Base-by-base conservation (phyloP, 2,888 invertebrate genomes). In the Amiota minor region DNA sequence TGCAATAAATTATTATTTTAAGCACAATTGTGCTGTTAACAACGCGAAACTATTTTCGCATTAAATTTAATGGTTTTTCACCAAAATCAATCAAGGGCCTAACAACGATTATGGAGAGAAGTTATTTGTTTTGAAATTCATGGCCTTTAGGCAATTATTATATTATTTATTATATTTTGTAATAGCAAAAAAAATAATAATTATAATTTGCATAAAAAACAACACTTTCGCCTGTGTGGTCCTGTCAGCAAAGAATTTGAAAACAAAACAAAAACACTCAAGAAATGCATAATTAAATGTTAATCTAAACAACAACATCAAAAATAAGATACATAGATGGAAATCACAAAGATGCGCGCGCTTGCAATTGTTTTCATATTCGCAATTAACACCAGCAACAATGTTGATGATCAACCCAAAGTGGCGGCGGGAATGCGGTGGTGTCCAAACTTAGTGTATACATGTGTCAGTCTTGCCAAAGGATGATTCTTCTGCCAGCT, bases 381-480 rank as follows among this genome's bases (percentile, higher is more conserved):
- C 53, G 45, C 62, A 62, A 62, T 62, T 62, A 62, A 62, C 62
- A 62, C 62, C 12, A 20, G 59, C 11, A 56, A 18, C 56, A 18
- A 18, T 35, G 35, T 35, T 35, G 35, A 35, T 35, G 35, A 35
- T 35, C 35, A 35, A 6, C 6, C 35, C 35, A 35, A 35, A 35
- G 35, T 35, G 35, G 35, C 35, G 35, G 12, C 49, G 62, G 53
- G 35, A 35, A 35, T n/a, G 55, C 72, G 35, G 56, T 61, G 86
- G 84, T 88, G 88, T 89, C 83, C 89, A 88, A 88, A 89, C 86
- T 85, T 82, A 86, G 82, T 86, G 88, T 87, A 89, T 89, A 89
- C 89, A 89, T 88, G 85, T 89, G 89, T 89, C 89, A 89, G 67
- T 68, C 80, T 86, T 88, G 80, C 85, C 77, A 77, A 53, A 73